A percentile compares a stretch with the other conserved stretches of the same genome.
phyloP scores from a whole-genome alignment of 1,140 invertebrate species.

The Steinernema feltiae region DNA sequence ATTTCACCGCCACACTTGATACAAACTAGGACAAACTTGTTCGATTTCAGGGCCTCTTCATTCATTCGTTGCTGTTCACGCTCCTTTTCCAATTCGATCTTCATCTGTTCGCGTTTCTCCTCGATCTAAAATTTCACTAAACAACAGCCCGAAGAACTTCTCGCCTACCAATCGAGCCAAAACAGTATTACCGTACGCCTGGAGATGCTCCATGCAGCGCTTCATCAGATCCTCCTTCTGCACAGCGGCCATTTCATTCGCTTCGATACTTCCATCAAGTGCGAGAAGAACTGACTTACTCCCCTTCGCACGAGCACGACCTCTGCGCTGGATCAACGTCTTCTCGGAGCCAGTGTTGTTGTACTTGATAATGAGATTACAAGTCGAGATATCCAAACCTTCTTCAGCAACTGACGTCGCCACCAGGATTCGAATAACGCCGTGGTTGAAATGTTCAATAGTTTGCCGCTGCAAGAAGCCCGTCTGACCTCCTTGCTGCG shows the following conservation, averaged over 20 bases:
- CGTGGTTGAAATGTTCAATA: slow-evolving; percentile 22
- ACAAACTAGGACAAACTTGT: slow-evolving; percentile 14
- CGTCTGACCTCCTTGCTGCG: not conserved
- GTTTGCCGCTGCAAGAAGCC: not conserved
- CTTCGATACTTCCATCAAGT: slow-evolving; percentile 21
- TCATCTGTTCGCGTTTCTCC: not conserved
- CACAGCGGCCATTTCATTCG: slow-evolving; percentile 20
- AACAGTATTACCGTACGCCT: not conserved
- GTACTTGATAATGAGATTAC: slow-evolving; percentile 59
- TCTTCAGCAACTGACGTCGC: slow-evolving; percentile 59
- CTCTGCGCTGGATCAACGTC: slow-evolving; percentile 21
- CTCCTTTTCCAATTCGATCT: not conserved
- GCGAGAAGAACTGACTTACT: slow-evolving; percentile 28
- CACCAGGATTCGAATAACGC: slow-evolving; percentile 64
- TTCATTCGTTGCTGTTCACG: not conserved
- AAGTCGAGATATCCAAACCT: slow-evolving; percentile 58
- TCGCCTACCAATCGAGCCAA: not conserved
- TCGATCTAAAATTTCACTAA: slow-evolving; percentile 7
- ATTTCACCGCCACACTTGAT: not conserved
- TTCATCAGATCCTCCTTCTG: slow-evolving; percentile 31
- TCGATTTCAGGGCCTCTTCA: slow-evolving; percentile 5
- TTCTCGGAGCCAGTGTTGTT: slow-evolving; percentile 30
- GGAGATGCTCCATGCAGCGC: slow-evolving; percentile 14
- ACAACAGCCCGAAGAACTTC: not conserved
- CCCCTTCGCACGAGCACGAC: slow-evolving; percentile 29